Base-by-base conservation (phyloP, 2,888 invertebrate species). In the Chesias legatella region DNA sequence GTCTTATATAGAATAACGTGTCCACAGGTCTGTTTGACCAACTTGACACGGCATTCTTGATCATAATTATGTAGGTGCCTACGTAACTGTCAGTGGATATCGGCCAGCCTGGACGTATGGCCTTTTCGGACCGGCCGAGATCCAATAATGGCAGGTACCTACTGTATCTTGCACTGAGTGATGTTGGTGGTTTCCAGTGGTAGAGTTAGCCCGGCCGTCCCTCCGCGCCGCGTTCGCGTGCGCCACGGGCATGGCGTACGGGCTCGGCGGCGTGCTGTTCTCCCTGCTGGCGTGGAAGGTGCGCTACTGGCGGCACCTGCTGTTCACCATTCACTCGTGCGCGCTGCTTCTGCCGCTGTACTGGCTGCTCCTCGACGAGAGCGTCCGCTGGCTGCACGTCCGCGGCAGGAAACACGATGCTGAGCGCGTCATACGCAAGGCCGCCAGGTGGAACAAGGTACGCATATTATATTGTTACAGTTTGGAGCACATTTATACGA, bases 341-440 rank as follows among this genome's bases (percentile, higher is more conserved):
- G 91, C 92, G 7, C 75, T 94, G 43, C 71, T 94, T 9, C 89
- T 94, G 51, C 77, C 95, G 28, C 72, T 90, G 7, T 93, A 94
- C 70, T 90, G 91, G 61, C 90, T 92, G 89, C 66, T 93, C 29
- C 66, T 93, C 17, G 92, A 94, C 17, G 94, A 94, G 80, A 94
- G 94, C 53, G 86, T 92, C 32, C 89, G 95, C 58, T 95, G 95
- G 95, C 85, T 95, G 37, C 78, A 94, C 34, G 91, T 91, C 7
- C 90, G 91, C 39, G 90, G 91, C 1, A 79, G 90, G 43, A 75
- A 80, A 7, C 78, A 88, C 0, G 83, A 90, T 25, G 92, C 93
- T 0, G 90, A 90, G 35, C 67, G 67, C 1, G 90, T 92, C 9
- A 73, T 94, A 7, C 79, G 84, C 7, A 90, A 88, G 55, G 91